Evolutionary conservation across 2,888 invertebrate genomes (phyloP).

Genomic region (Ophraella communa): DNA sequence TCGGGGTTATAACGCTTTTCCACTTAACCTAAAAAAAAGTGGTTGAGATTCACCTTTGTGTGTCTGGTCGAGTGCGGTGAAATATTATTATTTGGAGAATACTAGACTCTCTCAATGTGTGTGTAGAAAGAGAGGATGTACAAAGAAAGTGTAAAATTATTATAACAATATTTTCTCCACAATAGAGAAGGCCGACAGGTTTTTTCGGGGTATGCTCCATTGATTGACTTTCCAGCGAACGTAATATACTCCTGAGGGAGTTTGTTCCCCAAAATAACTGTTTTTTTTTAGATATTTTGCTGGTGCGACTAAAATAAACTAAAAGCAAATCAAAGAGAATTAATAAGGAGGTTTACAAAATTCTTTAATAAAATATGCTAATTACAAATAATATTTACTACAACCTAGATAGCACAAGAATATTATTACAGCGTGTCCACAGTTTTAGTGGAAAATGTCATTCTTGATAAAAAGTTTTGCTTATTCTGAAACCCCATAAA

Average conservation of each 20-base stretch:
- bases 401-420: no score
- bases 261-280: neutral
- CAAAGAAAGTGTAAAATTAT: neutral
- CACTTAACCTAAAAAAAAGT: slow-evolving; percentile 19
- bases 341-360: no score
- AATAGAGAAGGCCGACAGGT: neutral
- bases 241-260: neutral
- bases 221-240: neutral
- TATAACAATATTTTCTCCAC: slow-evolving; percentile 2
- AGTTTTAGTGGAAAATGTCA: no score
- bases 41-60: slow-evolving; percentile 21
- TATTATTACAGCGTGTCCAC: no score
- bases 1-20: slow-evolving; percentile 9
- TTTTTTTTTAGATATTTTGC: neutral
- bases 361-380: no score
- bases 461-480: no score
- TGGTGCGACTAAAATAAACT: no score
- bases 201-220: neutral
- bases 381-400: no score
- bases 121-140: neutral
- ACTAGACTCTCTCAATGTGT: slow-evolving; percentile 5
- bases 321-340: no score
- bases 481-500: no score
- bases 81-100: slow-evolving; percentile 21
- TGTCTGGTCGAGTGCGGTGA: slow-evolving; percentile 14